Evolutionary conservation across 2,113 vertebrate species (phyloP).

Genomic region (Sardina pilchardus): DNA sequence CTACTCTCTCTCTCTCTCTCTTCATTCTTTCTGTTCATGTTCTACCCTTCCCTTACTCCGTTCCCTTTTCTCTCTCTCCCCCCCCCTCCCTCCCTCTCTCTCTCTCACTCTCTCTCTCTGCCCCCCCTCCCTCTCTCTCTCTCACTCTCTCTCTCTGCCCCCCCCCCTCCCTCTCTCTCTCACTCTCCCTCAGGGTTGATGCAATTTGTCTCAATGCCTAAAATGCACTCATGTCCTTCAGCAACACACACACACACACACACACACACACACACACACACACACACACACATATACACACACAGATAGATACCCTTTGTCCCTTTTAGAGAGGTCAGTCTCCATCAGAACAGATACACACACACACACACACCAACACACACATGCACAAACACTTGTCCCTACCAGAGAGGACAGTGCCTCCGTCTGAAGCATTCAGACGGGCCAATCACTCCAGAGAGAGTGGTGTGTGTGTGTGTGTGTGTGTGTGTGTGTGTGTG

Average conservation of each 20-base stretch:
- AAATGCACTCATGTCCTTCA: background rate
- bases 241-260: background rate
- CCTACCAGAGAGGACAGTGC: too few relatives aligned
- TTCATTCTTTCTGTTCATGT: background rate
- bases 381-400: too few relatives aligned
- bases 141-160: background rate
- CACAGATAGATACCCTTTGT: background rate
- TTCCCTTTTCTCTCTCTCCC: background rate
- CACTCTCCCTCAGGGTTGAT: background rate
- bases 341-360: background rate
- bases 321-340: too few relatives aligned
- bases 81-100: conserved; percentile 19
- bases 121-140: background rate
- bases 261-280: conserved; percentile 2
- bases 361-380: background rate
- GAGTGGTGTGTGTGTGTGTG: background rate
- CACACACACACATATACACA: background rate
- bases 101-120: conserved; percentile 11
- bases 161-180: background rate
- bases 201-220: background rate
- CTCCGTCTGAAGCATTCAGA: too few relatives aligned
- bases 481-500: background rate
- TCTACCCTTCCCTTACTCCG: background rate
- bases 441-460: too few relatives aligned
- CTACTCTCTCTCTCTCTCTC: conserved; percentile 20